Evolutionary conservation across 1,140 invertebrate species (phyloP).

Genomic region (Nomia melanderi): DNA sequence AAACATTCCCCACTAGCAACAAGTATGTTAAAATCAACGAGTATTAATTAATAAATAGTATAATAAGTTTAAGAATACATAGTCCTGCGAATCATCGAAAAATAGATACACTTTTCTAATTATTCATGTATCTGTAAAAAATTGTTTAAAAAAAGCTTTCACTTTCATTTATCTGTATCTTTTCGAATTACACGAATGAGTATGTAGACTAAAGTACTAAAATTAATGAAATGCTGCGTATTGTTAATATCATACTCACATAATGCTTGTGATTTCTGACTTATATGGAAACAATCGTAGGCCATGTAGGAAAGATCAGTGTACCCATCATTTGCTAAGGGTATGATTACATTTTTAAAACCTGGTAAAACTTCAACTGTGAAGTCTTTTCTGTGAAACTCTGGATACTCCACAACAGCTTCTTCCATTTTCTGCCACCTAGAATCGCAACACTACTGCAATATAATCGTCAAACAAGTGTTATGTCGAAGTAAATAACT

Average conservation of each 20-base stretch:
- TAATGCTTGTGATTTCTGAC: conserved; percentile 83
- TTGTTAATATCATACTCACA: no score
- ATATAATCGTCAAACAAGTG: no score
- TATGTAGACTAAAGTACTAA: no score
- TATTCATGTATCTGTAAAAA: no score
- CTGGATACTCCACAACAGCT: conserved; percentile 73
- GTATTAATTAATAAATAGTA: no score
- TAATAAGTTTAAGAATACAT: no score
- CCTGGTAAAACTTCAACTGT: conserved; percentile 84
- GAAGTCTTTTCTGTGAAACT: conserved; percentile 84
- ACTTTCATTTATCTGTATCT: no score
- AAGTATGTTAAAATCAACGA: background rate
- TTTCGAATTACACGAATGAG: no score
- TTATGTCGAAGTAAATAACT: background rate
- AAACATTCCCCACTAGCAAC: conserved; percentile 79
- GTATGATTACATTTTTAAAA: conserved; percentile 74
- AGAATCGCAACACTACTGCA: conserved; percentile 9
- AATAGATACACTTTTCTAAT: no score
- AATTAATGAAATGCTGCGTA: no score
- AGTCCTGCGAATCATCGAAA: no score
- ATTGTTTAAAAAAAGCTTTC: no score
- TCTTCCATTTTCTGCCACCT: conserved; percentile 72
- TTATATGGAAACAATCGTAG: conserved; percentile 88
- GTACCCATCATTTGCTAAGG: conserved; percentile 70
- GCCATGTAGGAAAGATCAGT: conserved; percentile 84